phyloP scores from a whole-genome alignment of 1,140 invertebrate genomes.

The Diabrotica virgifera region DNA sequence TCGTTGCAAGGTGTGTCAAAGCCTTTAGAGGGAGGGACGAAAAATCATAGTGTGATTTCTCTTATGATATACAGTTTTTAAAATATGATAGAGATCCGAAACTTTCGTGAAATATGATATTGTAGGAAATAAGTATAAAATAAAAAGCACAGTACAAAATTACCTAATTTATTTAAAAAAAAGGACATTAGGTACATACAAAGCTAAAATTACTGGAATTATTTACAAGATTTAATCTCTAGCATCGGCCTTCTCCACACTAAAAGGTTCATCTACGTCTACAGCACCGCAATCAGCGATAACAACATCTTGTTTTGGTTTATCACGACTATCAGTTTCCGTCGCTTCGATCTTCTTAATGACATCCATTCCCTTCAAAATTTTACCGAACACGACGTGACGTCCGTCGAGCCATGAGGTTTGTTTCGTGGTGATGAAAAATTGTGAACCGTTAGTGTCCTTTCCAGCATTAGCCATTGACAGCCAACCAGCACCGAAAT shows the following conservation, averaged over 20 bases:
- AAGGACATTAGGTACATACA: no score
- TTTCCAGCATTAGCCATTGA: conserved; percentile 96
- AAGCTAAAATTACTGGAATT: no score
- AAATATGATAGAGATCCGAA: no score
- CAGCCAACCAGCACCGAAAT: conserved; percentile 94
- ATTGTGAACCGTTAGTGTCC: conserved; percentile 98
- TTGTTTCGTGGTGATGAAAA: conserved; percentile 91
- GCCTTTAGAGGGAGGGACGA: no score
- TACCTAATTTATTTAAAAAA: no score
- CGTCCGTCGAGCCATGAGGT: conserved; percentile 94
- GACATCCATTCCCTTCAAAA: conserved; percentile 86
- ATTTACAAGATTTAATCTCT: conserved; percentile 51
- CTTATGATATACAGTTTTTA: no score
- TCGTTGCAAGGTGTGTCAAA: no score
- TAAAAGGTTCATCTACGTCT: conserved; percentile 70
- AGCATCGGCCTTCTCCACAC: conserved; percentile 79
- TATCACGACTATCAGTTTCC: conserved; percentile 72
- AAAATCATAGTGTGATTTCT: no score
- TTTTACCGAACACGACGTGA: conserved; percentile 97
- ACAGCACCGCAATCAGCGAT: conserved; percentile 74
- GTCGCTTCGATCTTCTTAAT: conserved; percentile 81
- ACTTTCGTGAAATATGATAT: no score
- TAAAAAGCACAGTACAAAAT: no score
- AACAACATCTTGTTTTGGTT: conserved; percentile 73
- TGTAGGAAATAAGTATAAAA: no score